Evolutionary conservation across 2,888 invertebrate species (phyloP), one percentile per base, ranked within the genome.

Genomic region (Arenicola marina): DNA sequence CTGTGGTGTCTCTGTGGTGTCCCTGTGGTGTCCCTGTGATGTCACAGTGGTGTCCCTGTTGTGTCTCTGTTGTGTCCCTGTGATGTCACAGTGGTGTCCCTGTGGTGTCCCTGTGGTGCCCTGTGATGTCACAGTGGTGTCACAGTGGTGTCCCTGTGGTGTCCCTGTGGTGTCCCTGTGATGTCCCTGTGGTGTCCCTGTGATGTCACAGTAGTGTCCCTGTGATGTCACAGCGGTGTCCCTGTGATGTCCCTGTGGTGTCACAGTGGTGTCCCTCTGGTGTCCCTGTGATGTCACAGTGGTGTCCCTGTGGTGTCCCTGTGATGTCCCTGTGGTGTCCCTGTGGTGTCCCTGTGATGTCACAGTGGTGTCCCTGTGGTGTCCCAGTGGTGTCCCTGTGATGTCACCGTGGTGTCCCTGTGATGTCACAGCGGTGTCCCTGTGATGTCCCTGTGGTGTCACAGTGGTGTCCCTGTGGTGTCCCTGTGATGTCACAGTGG

Each of bases 81-180:
- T 38, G 43, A 38, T n/a, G n/a, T 38, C n/a, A 11, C n/a, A 15
- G 43, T 38, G 43, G n/a, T 38, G n/a, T 38, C 43, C n/a, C n/a
- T 38, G 43, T 38, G 43, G n/a, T 38, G 43, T 38, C 43, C 43
- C n/a, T 38, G 43, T 38, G 43, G 43, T 38, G 43, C n/a, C 43
- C 43, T 38, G 11, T 38, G 43, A n/a, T n/a, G n/a, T n/a, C n/a
- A n/a, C n/a, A n/a, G n/a, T n/a, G n/a, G n/a, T 38, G 43, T 38
- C 43, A n/a, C n/a, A 15, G 43, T 38, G n/a, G 11, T 38, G n/a
- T 38, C 43, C n/a, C n/a, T 15, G 11, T 38, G n/a, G 11, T 38
- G 11, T 38, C n/a, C n/a, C 11, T 11, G 11, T n/a, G n/a, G n/a
- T n/a, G n/a, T n/a, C n/a, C n/a, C n/a, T n/a, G n/a, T n/a, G n/a